Evolutionary conservation across 2,113 vertebrate species (phyloP), one percentile per base, ranked within the genome.

Genomic region (Trinectes maculatus): DNA sequence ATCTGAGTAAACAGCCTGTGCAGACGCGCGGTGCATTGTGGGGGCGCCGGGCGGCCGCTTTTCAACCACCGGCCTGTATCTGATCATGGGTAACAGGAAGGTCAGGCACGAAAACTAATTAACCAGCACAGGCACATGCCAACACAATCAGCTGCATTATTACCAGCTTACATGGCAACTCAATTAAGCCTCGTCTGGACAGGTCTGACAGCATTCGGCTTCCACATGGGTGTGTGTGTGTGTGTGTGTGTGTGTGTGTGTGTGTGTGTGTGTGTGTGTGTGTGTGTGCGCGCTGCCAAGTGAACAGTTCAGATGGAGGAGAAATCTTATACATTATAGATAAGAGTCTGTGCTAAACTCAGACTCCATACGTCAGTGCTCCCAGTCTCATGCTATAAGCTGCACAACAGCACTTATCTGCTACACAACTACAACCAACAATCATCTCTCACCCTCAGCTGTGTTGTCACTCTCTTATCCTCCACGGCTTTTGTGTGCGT

Each of bases 151-250:
- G 31, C 69, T 22, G 4, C 64, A 52, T 79, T 73, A 66, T 85
- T 76, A 80, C 24, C 53, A 48, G 62, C 84, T 83, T 71, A 72
- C 25, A 49, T 33, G 22, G 31, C 39, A 56, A 82, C 73, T 76
- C 61, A 71, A 64, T 79, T 69, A 77, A 33, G 61, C 60, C 46
- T 75, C 59, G 54, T 51, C 47, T 33, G 72, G 76, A 89, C 84
- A 80, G 84, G 63, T 68, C 77, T 74, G 80, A 86, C 83, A 75
- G 79, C 37, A 26, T 54, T 56, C 62, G 18, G 74, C 86, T 84
- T 72, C 75, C 68, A 79, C 71, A 75, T 56, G 26, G 61, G 63
- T 71, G 71, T 61, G 21, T 22, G 12, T 59, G 53, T 68, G 36
- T 62, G 56, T 48, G 59, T n/a, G 37, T 16, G 8, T 39, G 37